phyloP scores from a whole-genome alignment of 2,888 invertebrate genomes.

The Crocallis elinguaria region DNA sequence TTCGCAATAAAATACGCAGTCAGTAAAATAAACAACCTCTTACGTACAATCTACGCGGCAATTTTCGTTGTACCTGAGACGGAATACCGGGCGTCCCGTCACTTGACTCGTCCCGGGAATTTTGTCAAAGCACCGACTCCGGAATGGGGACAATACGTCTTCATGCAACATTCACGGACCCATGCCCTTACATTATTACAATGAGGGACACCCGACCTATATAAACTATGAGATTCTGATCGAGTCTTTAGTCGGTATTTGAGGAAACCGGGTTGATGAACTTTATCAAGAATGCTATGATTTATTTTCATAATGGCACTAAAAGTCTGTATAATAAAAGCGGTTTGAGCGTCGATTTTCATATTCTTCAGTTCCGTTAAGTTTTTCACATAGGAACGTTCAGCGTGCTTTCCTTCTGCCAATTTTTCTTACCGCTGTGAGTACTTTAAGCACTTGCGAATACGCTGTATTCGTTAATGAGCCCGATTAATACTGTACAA shows the following conservation, averaged over 20 bases:
- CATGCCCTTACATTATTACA: constrained; percentile 64
- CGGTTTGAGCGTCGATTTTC: constrained; percentile 31
- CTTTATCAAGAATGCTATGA: constrained; percentile 30
- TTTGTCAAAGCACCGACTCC: constrained; percentile 70
- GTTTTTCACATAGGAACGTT: constrained; percentile 47
- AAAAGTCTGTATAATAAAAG: constrained; percentile 5
- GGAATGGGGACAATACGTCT: constrained; percentile 71
- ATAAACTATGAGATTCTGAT: constrained; percentile 65
- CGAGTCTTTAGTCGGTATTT: constrained; percentile 39
- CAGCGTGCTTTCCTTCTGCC: constrained; percentile 53
- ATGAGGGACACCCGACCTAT: constrained; percentile 56
- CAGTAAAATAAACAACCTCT: constrained; percentile 28
- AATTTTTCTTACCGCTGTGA: too few relatives aligned
- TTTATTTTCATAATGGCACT: constrained; percentile 24
- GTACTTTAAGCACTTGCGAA: constrained; percentile 28
- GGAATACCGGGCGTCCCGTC: constrained; percentile 36
- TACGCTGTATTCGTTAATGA: constrained; percentile 46
- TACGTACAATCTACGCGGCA: constrained; percentile 31
- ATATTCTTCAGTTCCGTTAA: constrained; percentile 46
- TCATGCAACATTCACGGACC: constrained; percentile 70
- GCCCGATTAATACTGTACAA: constrained; percentile 54
- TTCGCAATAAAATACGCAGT: constrained; percentile 19
- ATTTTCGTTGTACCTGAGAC: constrained; percentile 38
- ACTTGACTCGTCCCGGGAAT: constrained; percentile 51
- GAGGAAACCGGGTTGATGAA: constrained; percentile 36